These are phyloP conservation scores for Heliocidaris erythrogramma DNA, from an alignment of 35 echinoderm and acorn worm genomes.

Conservation along the genomic window DNA sequence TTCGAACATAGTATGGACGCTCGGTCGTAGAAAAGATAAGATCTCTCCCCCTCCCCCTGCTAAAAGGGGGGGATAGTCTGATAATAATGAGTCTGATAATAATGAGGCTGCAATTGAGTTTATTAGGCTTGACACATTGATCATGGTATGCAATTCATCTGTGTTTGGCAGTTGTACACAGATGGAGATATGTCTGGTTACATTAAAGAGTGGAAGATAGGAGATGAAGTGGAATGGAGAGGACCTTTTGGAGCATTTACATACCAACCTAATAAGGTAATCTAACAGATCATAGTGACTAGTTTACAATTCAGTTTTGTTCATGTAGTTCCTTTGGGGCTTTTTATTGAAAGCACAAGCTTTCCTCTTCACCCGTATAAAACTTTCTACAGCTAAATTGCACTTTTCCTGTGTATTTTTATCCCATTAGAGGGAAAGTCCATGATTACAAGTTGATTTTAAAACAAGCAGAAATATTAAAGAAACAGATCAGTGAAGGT, in stretches of 20 bases:
- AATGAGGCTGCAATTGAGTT: too few relatives aligned
- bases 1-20: too few relatives aligned
- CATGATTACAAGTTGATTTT: too few relatives aligned
- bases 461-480: too few relatives aligned
- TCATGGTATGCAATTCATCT: neutral
- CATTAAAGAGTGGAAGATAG: conserved; percentile 75
- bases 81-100: too few relatives aligned
- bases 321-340: too few relatives aligned
- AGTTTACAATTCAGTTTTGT: neutral
- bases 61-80: too few relatives aligned
- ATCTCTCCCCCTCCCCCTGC: too few relatives aligned
- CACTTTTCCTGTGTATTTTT: neutral
- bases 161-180: conserved; percentile 66
- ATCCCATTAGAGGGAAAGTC: neutral
- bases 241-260: conserved; percentile 74
- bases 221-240: conserved; percentile 66
- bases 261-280: conserved; percentile 81
- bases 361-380: neutral
- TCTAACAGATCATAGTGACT: neutral
- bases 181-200: conserved; percentile 77
- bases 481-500: too few relatives aligned
- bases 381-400: neutral
- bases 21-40: too few relatives aligned
- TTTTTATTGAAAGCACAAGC: neutral
- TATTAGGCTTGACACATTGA: neutral